Percentiles rank a stretch among this genome's conserved stretches.
phyloP scores from a whole-genome alignment of 2,797 vertebrate species.

The Enteromius argenteus region DNA sequence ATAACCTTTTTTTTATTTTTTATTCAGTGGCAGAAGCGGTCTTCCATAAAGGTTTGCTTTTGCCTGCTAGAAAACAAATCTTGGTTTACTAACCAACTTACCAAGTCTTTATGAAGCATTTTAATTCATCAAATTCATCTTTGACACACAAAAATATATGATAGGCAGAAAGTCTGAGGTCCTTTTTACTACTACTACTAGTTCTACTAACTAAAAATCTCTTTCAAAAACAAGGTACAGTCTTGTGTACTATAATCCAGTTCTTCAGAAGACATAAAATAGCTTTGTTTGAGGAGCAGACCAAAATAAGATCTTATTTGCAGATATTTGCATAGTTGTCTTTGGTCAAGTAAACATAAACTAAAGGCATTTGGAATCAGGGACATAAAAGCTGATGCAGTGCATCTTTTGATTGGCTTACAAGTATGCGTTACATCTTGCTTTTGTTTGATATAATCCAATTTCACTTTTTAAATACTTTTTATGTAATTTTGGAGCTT shows the following conservation, averaged over 20 bases:
- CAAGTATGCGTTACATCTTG: neutral
- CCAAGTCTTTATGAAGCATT: neutral
- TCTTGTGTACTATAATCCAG: neutral
- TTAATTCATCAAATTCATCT: neutral
- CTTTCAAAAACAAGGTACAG: too few relatives aligned
- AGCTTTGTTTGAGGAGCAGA: too few relatives aligned
- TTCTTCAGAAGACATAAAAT: neutral
- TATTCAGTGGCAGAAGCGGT: too few relatives aligned
- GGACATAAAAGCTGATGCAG: neutral
- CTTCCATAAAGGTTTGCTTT: neutral
- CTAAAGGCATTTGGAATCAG: neutral
- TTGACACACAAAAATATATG: neutral
- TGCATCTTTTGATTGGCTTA: neutral
- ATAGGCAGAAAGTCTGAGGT: neutral
- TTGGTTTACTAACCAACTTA: neutral
- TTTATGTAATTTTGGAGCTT: neutral
- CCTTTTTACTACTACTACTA: too few relatives aligned
- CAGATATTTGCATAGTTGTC: neutral
- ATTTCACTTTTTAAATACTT: neutral
- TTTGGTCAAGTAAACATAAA: neutral
- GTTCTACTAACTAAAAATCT: neutral
- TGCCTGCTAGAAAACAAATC: neutral
- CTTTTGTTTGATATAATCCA: neutral
- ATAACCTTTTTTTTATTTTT: too few relatives aligned
- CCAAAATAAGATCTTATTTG: neutral